A percentile compares a stretch with the other conserved stretches of the same genome.
These are phyloP conservation scores for Acanthococcus lagerstroemiae DNA, from an alignment of 2,888 invertebrate genomes.

Conservation along the genomic window DNA sequence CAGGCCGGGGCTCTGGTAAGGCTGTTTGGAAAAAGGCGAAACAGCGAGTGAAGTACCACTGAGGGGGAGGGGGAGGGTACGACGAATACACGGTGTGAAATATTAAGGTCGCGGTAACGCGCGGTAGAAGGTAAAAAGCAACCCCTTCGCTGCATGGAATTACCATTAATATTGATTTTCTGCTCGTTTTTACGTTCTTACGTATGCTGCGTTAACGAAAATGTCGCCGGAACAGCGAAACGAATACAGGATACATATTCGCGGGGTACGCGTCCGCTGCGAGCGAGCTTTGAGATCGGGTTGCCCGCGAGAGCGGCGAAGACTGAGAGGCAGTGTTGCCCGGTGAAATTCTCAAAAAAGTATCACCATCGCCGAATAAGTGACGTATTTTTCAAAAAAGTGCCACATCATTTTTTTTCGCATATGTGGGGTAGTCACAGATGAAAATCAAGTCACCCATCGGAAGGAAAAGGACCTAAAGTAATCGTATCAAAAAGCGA, in stretches of 20 bases:
- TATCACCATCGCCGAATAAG: too few species aligned
- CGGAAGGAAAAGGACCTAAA: too few species aligned
- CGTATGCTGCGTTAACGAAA: slow-evolving; percentile 15
- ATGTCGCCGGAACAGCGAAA: slow-evolving; percentile 16
- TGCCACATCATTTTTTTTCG: too few species aligned
- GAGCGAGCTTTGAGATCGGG: too few species aligned
- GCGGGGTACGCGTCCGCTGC: neutral
- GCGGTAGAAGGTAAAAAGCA: slow-evolving; percentile 24
- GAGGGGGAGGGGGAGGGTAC: neutral
- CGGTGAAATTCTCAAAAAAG: too few species aligned
- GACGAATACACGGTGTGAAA: slow-evolving; percentile 20
- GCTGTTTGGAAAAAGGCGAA: neutral
- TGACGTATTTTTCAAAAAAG: too few species aligned
- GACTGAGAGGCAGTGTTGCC: too few species aligned
- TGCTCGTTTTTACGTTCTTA: slow-evolving; percentile 15
- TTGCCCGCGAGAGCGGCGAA: too few species aligned
- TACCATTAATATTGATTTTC: slow-evolving; percentile 27
- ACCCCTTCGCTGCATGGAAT: slow-evolving; percentile 28
- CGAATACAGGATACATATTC: neutral
- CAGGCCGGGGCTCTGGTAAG: neutral
- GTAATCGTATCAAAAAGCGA: too few species aligned
- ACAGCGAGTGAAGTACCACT: neutral
- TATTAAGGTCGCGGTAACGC: slow-evolving; percentile 24
- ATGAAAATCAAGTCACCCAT: too few species aligned
- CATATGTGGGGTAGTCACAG: too few species aligned